These are phyloP conservation scores for Clytia hemisphaerica DNA, from an alignment of 30 jellyfish, hydroid and myxozoan genomes.

Conservation along the genomic window DNA sequence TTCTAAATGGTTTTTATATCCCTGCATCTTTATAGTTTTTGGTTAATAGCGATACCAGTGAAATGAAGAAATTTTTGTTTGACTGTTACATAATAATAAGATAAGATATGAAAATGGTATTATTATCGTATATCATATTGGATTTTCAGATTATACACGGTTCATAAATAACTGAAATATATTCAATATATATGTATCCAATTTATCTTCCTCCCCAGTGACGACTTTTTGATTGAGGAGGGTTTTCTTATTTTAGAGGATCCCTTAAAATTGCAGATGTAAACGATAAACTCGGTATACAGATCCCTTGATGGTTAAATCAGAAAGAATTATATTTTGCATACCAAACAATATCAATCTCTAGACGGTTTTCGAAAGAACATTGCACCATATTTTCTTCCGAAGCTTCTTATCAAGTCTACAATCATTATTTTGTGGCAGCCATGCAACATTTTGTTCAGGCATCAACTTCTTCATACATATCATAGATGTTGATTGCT, in stretches of 20 bases:
- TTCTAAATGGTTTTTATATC: not conserved
- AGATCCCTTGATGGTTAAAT: not conserved
- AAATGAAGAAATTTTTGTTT: conserved; percentile 31
- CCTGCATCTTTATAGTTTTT: conserved; percentile 33
- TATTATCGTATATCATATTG: not conserved
- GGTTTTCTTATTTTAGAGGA: not conserved
- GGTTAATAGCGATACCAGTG: conserved; percentile 31
- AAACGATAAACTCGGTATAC: no score
- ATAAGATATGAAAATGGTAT: not conserved
- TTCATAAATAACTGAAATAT: no score
- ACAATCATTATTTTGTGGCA: conserved; percentile 25
- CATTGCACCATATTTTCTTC: conserved; percentile 33
- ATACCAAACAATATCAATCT: conserved; percentile 43
- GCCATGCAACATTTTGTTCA: conserved; percentile 38
- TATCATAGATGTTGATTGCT: conserved; percentile 6
- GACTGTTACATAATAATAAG: conserved; percentile 53
- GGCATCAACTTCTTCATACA: conserved; percentile 25
- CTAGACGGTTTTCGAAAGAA: conserved; percentile 16
- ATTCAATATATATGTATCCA: no score
- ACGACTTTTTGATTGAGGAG: not conserved
- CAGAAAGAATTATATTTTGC: not conserved
- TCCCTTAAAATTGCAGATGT: not conserved
- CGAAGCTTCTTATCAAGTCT: conserved; percentile 4
- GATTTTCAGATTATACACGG: not conserved
- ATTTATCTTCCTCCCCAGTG: not conserved